These are phyloP conservation scores for Spongilla lacustris DNA, from an alignment of 37 sponge, comb jelly and placozoan species.

Conservation along the genomic window DNA sequence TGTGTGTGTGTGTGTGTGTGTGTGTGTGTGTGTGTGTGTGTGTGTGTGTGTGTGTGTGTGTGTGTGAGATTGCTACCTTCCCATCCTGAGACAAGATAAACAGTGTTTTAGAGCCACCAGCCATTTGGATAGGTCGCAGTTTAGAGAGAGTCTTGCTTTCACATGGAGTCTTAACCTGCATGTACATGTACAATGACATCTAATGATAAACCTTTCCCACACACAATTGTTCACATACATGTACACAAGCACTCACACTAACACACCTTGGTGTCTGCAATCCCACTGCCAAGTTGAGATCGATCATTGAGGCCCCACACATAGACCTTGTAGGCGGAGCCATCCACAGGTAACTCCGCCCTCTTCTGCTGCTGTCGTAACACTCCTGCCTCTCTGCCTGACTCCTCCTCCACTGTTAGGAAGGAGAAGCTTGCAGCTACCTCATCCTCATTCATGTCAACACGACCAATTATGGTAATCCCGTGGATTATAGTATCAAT, in stretches of 20 bases:
- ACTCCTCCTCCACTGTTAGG: conserved; percentile 65
- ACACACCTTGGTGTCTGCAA: conserved; percentile 39
- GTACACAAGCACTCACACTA: too few relatives aligned
- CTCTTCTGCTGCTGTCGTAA: conserved; percentile 35
- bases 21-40: too few relatives aligned
- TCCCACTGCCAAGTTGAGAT: conserved; percentile 75
- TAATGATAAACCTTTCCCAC: too few relatives aligned
- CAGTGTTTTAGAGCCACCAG: conserved; percentile 86
- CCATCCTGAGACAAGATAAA: conserved; percentile 86
- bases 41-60: too few relatives aligned
- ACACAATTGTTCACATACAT: too few relatives aligned
- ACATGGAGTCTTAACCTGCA: conserved; percentile 74
- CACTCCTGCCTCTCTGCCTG: conserved; percentile 20
- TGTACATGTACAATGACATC: too few relatives aligned
- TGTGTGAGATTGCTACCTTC: conserved; percentile 36
- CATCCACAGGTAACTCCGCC: conserved; percentile 9
- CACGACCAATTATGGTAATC: conserved; percentile 68
- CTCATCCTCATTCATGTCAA: conserved; percentile 86
- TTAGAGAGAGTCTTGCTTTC: conserved; percentile 56
- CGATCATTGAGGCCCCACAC: conserved; percentile 96
- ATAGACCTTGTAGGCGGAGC: conserved; percentile 64
- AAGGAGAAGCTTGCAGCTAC: conserved; percentile 82
- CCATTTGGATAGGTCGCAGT: conserved; percentile 72
- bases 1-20: too few relatives aligned
- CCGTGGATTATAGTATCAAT: conserved; percentile 80